Percentiles rank a stretch among this genome's conserved stretches.
These are phyloP conservation scores for Thelaira solivaga DNA, from an alignment of 2,888 invertebrate species.

Conservation along the genomic window DNA sequence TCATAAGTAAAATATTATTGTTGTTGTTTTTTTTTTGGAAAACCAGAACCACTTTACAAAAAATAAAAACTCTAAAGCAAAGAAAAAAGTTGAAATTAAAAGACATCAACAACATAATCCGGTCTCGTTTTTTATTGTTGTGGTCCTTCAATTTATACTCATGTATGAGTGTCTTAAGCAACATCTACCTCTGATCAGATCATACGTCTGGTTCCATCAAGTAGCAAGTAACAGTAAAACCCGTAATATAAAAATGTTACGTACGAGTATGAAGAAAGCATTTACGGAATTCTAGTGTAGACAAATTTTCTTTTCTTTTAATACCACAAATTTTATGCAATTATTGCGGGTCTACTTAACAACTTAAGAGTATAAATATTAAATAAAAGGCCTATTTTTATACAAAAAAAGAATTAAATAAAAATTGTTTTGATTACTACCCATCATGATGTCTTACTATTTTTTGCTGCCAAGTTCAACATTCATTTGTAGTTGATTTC, in stretches of 20 bases:
- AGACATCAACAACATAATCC: slow-evolving; percentile 58
- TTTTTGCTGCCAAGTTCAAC: slow-evolving; percentile 29
- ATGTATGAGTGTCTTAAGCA: slow-evolving; percentile 4
- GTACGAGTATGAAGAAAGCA: slow-evolving; percentile 27
- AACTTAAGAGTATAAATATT: slow-evolving; percentile 28
- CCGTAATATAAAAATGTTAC: too few species aligned
- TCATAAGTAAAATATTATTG: slow-evolving; percentile 32
- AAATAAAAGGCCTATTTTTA: slow-evolving; percentile 10
- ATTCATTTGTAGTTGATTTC: slow-evolving; percentile 33
- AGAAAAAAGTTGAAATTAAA: too few species aligned
- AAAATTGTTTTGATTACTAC: slow-evolving; percentile 5
- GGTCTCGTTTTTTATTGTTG: slow-evolving; percentile 38
- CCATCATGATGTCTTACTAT: slow-evolving; percentile 7
- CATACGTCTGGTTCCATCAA: slow-evolving; percentile 76
- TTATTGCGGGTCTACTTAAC: slow-evolving; percentile 41
- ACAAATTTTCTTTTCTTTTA: too few species aligned
- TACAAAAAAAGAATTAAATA: too few species aligned
- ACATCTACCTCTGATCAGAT: slow-evolving; percentile 45
- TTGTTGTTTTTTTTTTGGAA: slow-evolving; percentile 8
- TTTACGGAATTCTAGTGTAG: slow-evolving; percentile 19
- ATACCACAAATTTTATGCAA: too few species aligned
- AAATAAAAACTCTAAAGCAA: background rate
- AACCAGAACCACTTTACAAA: slow-evolving; percentile 37
- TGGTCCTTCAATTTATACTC: slow-evolving; percentile 19
- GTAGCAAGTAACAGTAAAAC: too few species aligned